Base-by-base conservation (phyloP, 2,888 invertebrate species). In the Timandra comae region DNA sequence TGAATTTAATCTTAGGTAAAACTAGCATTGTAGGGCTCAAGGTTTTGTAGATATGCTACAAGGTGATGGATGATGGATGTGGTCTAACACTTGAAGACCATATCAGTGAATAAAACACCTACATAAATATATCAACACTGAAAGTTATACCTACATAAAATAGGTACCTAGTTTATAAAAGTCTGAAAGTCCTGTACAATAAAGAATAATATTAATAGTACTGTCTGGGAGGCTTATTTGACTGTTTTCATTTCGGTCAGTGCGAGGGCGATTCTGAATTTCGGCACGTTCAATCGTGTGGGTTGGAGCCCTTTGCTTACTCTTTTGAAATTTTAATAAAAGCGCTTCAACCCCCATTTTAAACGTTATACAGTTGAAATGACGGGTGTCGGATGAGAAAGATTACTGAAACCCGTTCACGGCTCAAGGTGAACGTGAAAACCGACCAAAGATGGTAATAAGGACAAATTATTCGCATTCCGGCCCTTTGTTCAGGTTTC, bases 391-490 rank as follows among this genome's bases (percentile, higher is more conserved):
- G 43, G 46, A 58, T 60, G 62, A 63, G 65, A 16, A 55, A 66
- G 64, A 68, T 71, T 68, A 62, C 58, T 63, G 67, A 62, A 74
- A 77, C 77, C 63, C 68, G 76, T 71, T 71, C 69, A 61, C 52
- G 56, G 58, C 62, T 58, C 80, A 80, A 84, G 79, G 80, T 75
- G 70, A 80, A 73, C 78, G 49, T 51, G 63, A 57, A 56, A 49
- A 63, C 55, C 58, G 48, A 60, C 63, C 63, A 57, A 61, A 65
- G 71, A 71, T 71, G 66, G 65, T 72, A 72, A 68, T 72, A 75
- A 63, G 66, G 58, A 76, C 73, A 67, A 72, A 77, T 75, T 74
- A 75, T 78, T 76, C 72, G 73, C 73, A 76, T 79, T 63, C 74
- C 71, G 58, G 48, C 66, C 73, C 72, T 80, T 77, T 77, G 78